Base-by-base conservation (phyloP, 2,113 vertebrate species). In the Clarias batrachus region DNA sequence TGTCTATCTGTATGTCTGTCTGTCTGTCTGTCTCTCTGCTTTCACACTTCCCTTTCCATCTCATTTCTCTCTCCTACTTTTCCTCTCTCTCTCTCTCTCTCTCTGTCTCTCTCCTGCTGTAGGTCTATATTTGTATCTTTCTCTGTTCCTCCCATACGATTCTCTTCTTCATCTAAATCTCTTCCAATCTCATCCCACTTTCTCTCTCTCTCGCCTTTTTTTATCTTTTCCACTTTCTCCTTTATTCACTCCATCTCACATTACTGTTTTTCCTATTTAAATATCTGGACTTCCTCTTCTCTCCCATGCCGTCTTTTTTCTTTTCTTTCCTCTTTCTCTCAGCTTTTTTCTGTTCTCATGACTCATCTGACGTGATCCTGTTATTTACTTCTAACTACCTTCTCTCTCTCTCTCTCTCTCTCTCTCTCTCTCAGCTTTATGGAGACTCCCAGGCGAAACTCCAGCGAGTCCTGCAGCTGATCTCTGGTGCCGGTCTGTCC, bases 381-480 rank as follows among this genome's bases (percentile, higher is more conserved):
- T 37, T 37, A 37, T 48, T 48, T 48, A 8, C 48, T 8, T 48
- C 48, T 9, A 48, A 48, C 48, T 48, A 48, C 48, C 6, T 48
- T 27, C 12, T 78, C 48, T n/a, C 48, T 77, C 52, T 37, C 13
- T 63, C 21, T 63, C 78, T 80, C 48, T 83, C 80, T 79, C n/a
- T 16, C 33, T 33, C 52, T 88, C 81, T 92, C 65, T 84, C 10
- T 56, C 92, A 99, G 98, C 94, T 99, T 81, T 94, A 98, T 0
- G 97, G 96, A 91, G 97, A 99, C 91, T 97, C 97, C 21, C 96
- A 99, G 85, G 98, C 97, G 2, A 99, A 98, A 87, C 84, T 98
- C 59, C 96, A 98, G 78, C 95, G 98, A 73, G 95, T 99, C 84
- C 92, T 99, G 78, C 95, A 93, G 83, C 89, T 99, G 90, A 97